Evolutionary conservation across 2,113 vertebrate species (phyloP).

Genomic region (Piprites chloris): DNA sequence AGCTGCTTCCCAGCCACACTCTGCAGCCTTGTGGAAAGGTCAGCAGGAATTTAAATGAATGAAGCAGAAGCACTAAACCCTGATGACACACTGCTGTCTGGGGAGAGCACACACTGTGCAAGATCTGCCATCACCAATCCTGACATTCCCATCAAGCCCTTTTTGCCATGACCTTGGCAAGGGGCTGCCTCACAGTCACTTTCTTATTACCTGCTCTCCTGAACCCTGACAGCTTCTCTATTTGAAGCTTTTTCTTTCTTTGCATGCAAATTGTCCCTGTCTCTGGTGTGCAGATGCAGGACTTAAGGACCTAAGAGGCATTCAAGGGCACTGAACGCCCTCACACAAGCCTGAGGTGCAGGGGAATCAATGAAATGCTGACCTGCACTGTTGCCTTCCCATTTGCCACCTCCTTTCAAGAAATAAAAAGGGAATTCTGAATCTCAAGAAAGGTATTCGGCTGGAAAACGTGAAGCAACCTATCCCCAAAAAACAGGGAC

Average conservation of each 20-base stretch:
- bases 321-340: neutral
- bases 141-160: neutral
- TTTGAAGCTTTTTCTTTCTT: neutral
- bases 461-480: neutral
- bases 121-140: neutral
- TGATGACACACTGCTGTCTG: neutral
- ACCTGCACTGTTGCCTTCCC: neutral
- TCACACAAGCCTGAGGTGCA: neutral
- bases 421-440: neutral
- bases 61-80: slow-evolving; percentile 14
- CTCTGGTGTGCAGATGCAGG: neutral
- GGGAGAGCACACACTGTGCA: neutral
- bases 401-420: neutral
- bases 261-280: neutral
- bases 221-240: neutral
- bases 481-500: neutral
- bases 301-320: neutral
- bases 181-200: neutral
- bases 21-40: slow-evolving; percentile 44
- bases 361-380: neutral
- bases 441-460: neutral
- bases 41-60: slow-evolving; percentile 34
- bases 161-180: neutral
- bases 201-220: neutral
- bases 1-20: slow-evolving; percentile 47